phyloP scores from a whole-genome alignment of 2,888 invertebrate species.

The Camptogramma bilineatum region DNA sequence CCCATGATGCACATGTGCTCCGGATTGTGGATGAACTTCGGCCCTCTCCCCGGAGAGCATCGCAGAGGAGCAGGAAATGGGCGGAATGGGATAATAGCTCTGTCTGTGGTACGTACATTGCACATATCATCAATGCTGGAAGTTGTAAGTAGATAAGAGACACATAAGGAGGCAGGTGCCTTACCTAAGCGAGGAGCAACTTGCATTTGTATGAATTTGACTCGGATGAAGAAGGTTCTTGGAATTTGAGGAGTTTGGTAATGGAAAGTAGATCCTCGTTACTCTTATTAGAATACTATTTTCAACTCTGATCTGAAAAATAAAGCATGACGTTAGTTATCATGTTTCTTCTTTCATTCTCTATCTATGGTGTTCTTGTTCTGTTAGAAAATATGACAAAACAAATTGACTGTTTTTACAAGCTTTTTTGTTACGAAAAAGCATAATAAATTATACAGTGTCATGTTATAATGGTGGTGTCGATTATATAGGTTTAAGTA shows the following conservation, averaged over 20 bases:
- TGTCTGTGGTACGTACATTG: too few relatives aligned
- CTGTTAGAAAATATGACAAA: slow-evolving; percentile 37
- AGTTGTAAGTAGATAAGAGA: background rate
- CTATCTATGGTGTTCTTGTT: slow-evolving; percentile 54
- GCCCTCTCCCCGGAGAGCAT: too few relatives aligned
- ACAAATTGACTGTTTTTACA: slow-evolving; percentile 34
- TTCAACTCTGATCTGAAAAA: slow-evolving; percentile 20
- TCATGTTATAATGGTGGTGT: slow-evolving; percentile 50
- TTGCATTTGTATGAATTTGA: background rate
- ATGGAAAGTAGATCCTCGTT: background rate
- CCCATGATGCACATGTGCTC: too few relatives aligned
- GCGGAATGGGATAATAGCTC: too few relatives aligned
- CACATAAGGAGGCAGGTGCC: too few relatives aligned
- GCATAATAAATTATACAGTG: slow-evolving; percentile 61
- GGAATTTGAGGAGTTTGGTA: background rate
- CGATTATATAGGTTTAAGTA: slow-evolving; percentile 22
- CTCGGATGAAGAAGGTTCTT: too few relatives aligned
- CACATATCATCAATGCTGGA: too few relatives aligned
- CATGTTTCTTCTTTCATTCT: slow-evolving; percentile 35
- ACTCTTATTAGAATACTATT: slow-evolving; percentile 10
- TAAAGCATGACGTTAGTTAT: slow-evolving; percentile 45
- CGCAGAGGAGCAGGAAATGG: too few relatives aligned
- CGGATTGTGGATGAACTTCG: too few relatives aligned
- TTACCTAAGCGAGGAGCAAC: background rate
- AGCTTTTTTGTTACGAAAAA: slow-evolving; percentile 41